A percentile compares a stretch with the other conserved stretches of the same genome.
Evolutionary conservation across 2,113 vertebrate genomes (phyloP).

Genomic region (Cephalopholis sonnerati): DNA sequence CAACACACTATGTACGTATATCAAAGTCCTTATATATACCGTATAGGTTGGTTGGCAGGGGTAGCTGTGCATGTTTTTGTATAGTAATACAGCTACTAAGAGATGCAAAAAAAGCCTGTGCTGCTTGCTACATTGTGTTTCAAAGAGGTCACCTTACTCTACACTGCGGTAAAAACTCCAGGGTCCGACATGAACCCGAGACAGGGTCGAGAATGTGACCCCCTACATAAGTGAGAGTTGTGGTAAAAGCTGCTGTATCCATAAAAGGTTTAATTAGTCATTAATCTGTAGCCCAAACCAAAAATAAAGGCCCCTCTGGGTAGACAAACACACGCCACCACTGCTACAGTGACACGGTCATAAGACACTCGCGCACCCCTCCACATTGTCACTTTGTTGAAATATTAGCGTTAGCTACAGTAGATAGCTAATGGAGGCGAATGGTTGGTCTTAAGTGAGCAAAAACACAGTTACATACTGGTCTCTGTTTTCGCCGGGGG

Average conservation of each 20-base stretch:
- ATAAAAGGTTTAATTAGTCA: slow-evolving; percentile 70
- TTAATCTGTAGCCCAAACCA: slow-evolving; percentile 69
- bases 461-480: slow-evolving; percentile 85
- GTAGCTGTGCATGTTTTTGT: slow-evolving; percentile 58
- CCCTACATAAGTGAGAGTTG: slow-evolving; percentile 44
- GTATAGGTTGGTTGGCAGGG: slow-evolving; percentile 64
- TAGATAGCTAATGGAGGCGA: slow-evolving; percentile 75
- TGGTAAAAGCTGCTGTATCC: slow-evolving; percentile 74
- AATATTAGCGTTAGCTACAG: slow-evolving; percentile 61
- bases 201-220: slow-evolving; percentile 46
- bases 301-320: slow-evolving; percentile 80
- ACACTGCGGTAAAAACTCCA: slow-evolving; percentile 64
- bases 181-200: slow-evolving; percentile 37
- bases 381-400: slow-evolving; percentile 48
- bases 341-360: slow-evolving; percentile 86
- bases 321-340: slow-evolving; percentile 73
- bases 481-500: slow-evolving; percentile 82
- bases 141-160: slow-evolving; percentile 62
- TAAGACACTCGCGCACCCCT: slow-evolving; percentile 73
- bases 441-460: slow-evolving; percentile 77
- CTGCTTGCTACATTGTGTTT: slow-evolving; percentile 75
- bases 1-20: slow-evolving; percentile 63
- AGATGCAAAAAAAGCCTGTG: slow-evolving; percentile 70
- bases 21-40: slow-evolving; percentile 65
- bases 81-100: slow-evolving; percentile 59